These are phyloP conservation scores for Tortricodes alternella DNA, from an alignment of 2,888 invertebrate genomes.

Conservation along the genomic window DNA sequence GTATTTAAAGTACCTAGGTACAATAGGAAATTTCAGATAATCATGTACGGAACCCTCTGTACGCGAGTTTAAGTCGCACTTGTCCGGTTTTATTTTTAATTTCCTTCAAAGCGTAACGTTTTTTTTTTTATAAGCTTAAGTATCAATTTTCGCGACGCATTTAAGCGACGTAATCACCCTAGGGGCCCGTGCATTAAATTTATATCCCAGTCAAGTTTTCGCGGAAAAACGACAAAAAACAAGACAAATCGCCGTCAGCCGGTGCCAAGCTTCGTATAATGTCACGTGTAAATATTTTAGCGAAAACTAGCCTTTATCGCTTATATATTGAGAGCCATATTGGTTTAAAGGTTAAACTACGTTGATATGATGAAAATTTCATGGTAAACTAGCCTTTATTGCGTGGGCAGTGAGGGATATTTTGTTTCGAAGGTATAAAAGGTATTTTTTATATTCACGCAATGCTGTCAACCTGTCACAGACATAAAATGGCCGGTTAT, in stretches of 20 bases:
- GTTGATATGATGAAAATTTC: not conserved
- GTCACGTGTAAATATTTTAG: no score
- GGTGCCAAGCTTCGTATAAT: slow-evolving; percentile 10
- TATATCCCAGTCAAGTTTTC: slow-evolving; percentile 15
- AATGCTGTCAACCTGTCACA: slow-evolving; percentile 21
- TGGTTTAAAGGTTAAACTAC: no score
- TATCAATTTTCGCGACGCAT: no score
- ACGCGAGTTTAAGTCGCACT: no score
- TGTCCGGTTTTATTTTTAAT: no score
- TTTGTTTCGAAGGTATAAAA: not conserved
- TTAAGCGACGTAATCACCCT: not conserved
- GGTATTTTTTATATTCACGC: slow-evolving; percentile 17
- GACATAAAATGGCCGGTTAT: slow-evolving; percentile 22
- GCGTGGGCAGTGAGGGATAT: not conserved
- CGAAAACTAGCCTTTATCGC: no score
- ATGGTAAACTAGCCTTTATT: not conserved
- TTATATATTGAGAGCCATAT: no score
- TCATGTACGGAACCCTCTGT: no score
- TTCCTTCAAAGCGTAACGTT: no score
- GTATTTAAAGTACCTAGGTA: no score
- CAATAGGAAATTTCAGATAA: no score
- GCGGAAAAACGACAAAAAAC: slow-evolving; percentile 16
- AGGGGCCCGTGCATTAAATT: slow-evolving; percentile 19
- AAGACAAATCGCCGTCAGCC: slow-evolving; percentile 24
- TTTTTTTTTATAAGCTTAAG: no score